phyloP scores from a whole-genome alignment of 2,888 invertebrate species.

The Frankliniella fusca region DNA sequence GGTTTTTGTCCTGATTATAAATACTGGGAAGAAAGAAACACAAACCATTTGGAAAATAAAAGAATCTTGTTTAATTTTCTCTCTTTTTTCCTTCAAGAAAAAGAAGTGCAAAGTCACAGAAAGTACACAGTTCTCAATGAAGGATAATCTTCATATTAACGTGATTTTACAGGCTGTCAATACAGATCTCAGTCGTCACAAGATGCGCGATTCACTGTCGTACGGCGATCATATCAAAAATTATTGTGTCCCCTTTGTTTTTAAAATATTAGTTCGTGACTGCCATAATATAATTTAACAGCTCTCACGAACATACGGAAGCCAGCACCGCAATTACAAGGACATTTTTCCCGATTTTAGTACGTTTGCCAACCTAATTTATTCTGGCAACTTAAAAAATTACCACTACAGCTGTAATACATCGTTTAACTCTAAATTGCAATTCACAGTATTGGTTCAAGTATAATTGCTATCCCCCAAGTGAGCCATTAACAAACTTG shows the following conservation, averaged over 20 bases:
- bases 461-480: constrained; percentile 12
- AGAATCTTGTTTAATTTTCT: constrained; percentile 21
- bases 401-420: neutral
- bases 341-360: neutral
- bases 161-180: neutral
- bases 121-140: constrained; percentile 14
- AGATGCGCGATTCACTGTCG: neutral
- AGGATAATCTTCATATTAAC: neutral
- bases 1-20: too few species aligned
- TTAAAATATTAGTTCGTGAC: neutral
- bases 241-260: neutral
- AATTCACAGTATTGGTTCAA: constrained; percentile 24
- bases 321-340: constrained; percentile 3
- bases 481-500: neutral
- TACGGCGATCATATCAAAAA: constrained; percentile 7
- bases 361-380: neutral
- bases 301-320: neutral
- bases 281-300: neutral
- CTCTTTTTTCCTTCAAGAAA: constrained; percentile 1
- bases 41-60: neutral
- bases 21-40: neutral
- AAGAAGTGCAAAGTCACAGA: constrained; percentile 15
- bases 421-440: constrained; percentile 1
- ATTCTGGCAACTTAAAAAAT: constrained; percentile 6
- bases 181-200: constrained; percentile 4